Conservation (phyloP, 2,113 vertebrate species). For the Pluvianellus socialis region DNA sequence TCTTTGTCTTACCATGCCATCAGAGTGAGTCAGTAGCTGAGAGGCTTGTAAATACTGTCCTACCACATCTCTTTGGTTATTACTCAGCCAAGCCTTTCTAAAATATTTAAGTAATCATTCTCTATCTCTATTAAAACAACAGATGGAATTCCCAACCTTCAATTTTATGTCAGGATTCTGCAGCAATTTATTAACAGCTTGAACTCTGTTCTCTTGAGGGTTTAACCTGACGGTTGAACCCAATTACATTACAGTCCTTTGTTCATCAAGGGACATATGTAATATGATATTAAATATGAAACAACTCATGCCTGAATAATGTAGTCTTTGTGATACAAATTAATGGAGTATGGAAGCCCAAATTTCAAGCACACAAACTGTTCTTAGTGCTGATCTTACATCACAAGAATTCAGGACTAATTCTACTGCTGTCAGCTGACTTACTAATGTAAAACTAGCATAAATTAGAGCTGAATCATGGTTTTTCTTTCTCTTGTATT, state of each 20-base stretch:
- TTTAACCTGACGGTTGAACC: constrained; percentile 60
- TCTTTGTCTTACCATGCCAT: not conserved
- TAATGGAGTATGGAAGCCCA: not conserved
- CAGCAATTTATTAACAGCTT: constrained; percentile 67
- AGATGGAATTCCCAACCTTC: constrained; percentile 61
- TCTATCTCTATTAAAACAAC: constrained; percentile 60
- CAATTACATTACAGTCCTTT: constrained; percentile 67
- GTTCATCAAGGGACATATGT: constrained; percentile 64
- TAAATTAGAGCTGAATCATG: not conserved
- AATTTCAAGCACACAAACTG: not conserved
- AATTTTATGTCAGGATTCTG: constrained; percentile 49
- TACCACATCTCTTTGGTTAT: not conserved
- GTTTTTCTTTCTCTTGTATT: not conserved
- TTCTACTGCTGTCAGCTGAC: not conserved
- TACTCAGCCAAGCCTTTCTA: constrained; percentile 6
- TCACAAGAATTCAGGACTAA: not conserved
- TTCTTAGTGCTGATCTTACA: not conserved
- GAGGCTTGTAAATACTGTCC: not conserved
- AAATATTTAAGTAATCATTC: constrained; percentile 43
- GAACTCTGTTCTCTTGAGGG: constrained; percentile 57
- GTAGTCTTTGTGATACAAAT: constrained; percentile 46
- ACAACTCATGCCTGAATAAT: constrained; percentile 43
- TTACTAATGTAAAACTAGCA: not conserved
- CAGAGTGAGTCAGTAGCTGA: not conserved
- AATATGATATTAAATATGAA: constrained; percentile 66